Base-by-base conservation (phyloP, 1,140 invertebrate genomes). In the Chelonus insularis region DNA sequence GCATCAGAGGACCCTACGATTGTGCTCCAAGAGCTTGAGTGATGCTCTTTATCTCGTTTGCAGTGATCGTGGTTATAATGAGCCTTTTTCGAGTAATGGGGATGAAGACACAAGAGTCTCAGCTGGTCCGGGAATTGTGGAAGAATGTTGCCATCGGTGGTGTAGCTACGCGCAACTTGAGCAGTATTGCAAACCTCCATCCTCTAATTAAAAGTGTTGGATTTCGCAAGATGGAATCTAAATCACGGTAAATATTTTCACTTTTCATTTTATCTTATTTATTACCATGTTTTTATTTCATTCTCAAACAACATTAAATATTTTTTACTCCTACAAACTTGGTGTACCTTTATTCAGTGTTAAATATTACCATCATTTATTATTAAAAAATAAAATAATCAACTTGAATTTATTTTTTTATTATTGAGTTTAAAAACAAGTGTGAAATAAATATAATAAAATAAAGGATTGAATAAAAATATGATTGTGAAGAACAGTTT, bases 91-190 rank as follows among this genome's bases (percentile, higher is more conserved):
- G 11, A 69, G 70, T 43, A 70, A 68, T 50, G 64, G 59, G n/a
- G 74, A 77, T 32, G 68, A 66, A 12, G 60, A 70, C 3, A 48
- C 58, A 0, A 47, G 60, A 1, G 60, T 47, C 4, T 25, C 69
- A 1, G 39, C 34, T 11, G 73, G 73, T 0, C 70, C 72, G 0
- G 74, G 75, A 1, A 69, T 78, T 50, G 74, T 75, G 39, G 75
- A 78, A 29, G 75, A 78, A 57, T 78, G 76, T 63, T 78, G 76
- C 57, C 68, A 75, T 25, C 68, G 68, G 12, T 34, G 65, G 23
- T 78, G 76, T 57, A 72, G 59, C 18, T 63, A 64, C 12, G 57
- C 69, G 8, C 72, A 76, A 51, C 69, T 78, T 11, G 66, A 76
- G 21, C 66, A 68, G 39, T 78, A 78, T 58, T 78, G 76, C 69